Evolutionary conservation across 2,888 invertebrate genomes (phyloP), one percentile per base, ranked within the genome.

Genomic region (Craniophora ligustri): DNA sequence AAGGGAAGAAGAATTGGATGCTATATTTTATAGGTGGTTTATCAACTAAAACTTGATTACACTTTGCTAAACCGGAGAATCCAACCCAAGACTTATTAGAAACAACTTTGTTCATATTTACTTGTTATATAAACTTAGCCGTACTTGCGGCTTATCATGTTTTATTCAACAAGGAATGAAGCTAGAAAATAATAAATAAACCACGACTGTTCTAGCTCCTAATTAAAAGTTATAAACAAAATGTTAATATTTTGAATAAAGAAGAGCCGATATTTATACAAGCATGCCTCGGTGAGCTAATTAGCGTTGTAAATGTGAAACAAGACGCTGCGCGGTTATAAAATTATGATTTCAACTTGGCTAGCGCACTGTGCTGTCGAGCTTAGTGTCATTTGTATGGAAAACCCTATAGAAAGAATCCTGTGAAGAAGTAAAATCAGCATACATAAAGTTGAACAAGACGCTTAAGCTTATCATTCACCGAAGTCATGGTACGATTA

Each of bases 161-260:
- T 65, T 67, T 65, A 65, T 61, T 65, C 46, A 67, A 32, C 10
- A 36, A 16, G 13, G 8, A 40, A 35, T 28, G 35, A 11, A 28
- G 40, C 13, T 32, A 38, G n/a, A 46, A 39, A 15, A 48, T 61
- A 55, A 49, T 38, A 46, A 46, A 47, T 30, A 40, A 47, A 39
- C 46, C 19, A 6, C 47, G 30, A 11, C 26, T 13, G 10, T 15
- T 38, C 45, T 51, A 30, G 38, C 7, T 68, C 46, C 58, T 66
- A 68, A 66, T 66, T 66, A 66, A 68, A 68, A 66, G 58, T 68
- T 66, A 18, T 32, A 39, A 65, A 53, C 49, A 36, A 63, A 68
- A 63, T 58, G 38, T 63, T 36, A 41, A 57, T 62, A 51, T 48
- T 66, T 32, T 40, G 46, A 49, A 55, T 64, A 49, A 64, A 36